Base-by-base conservation (phyloP, 2,888 invertebrate genomes). In the Uropetala carovei region DNA sequence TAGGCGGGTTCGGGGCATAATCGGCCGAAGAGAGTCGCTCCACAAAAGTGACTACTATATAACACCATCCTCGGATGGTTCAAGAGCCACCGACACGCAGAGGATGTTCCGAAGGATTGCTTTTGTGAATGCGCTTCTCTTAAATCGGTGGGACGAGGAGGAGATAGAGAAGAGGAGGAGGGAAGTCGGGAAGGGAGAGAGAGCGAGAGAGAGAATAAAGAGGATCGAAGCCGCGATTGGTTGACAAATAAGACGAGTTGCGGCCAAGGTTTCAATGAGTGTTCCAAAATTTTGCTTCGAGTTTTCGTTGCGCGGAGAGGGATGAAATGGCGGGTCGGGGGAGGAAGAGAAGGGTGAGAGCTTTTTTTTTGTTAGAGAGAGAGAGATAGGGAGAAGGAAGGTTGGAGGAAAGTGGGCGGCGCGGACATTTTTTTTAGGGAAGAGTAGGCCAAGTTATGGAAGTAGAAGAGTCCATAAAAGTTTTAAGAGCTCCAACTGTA, bases 391-490 rank as follows among this genome's bases (percentile, higher is more conserved):
- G 27, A 59, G 85, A 43, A 22, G n/a, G n/a, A 2, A 59, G 27
- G 59, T n/a, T n/a, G 58, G 75, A 27, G 22, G 59, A 30, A 30
- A 56, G 14, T 22, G 14, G 13, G 59, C 27, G 27, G 56, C 4
- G 27, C 10, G 11, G 27, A 11, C 59, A 58, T 13, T 86, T 86
- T 58, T 22, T 13, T 60, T 57, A 14, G 27, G 8, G 60, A 8
- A 43, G 59, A 56, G 59, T 59, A 27, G 27, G 13, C 59, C 14
- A 86, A 86, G 86, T 59, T 59, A 59, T 86, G 59, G 86, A 27
- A 85, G 85, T 14, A 43, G 27, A 11, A 59, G 86, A 30, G 86
- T 86, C 60, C 60, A 27, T 86, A 86, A 86, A 86, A 59, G 14
- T 86, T 86, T 58, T 83, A 83, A 83, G 86, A 60, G 59, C 58